Evolutionary conservation across 2,797 vertebrate species (phyloP), one percentile per base, ranked within the genome.

Genomic region (Peromyscus melanophrys): DNA sequence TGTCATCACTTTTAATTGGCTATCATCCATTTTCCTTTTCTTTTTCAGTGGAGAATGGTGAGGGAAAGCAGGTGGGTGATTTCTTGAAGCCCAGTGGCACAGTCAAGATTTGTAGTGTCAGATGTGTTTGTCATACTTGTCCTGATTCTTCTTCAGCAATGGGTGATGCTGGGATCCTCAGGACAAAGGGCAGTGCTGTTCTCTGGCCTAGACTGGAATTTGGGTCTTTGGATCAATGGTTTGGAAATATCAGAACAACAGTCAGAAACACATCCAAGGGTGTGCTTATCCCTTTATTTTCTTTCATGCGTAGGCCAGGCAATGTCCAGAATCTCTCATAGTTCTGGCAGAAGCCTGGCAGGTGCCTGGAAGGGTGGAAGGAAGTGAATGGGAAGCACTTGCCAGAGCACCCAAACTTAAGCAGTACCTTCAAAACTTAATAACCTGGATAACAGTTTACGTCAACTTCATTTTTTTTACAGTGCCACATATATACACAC

Each of bases 231-330:
- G n/a, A 59, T 49, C 19, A 92, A 49, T 69, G 31, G 80, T 77
- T 88, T 90, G 88, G 81, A 89, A 95, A 93, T 57, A 34, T 76
- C n/a, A 55, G n/a, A 71, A 81, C 57, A 46, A 85, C 43, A 8
- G 27, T 95, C 23, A 77, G 77, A 85, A 57, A 69, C 6, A 3
- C 73, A 46, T 73, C 37, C 49, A 31, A 57, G 52, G 14, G 14
- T 46, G 27, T 89, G 23, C 6, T 63, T 59, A 23, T 81, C 4
- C 25, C 52, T 86, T 77, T 83, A 37, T n/a, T 85, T 57, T 11
- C n/a, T 37, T 31, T 89, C n/a, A 12, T 7, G 16, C 2, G 17
- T 23, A 95, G 88, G 37, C 23, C 65, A 73, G 76, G 59, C 23
- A 63, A 40, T 25, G 78, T 37, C 40, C 40, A 87, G 43, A 12